Conservation (phyloP, 2,113 vertebrate species). For the Cyprinodon brontotheroides region DNA sequence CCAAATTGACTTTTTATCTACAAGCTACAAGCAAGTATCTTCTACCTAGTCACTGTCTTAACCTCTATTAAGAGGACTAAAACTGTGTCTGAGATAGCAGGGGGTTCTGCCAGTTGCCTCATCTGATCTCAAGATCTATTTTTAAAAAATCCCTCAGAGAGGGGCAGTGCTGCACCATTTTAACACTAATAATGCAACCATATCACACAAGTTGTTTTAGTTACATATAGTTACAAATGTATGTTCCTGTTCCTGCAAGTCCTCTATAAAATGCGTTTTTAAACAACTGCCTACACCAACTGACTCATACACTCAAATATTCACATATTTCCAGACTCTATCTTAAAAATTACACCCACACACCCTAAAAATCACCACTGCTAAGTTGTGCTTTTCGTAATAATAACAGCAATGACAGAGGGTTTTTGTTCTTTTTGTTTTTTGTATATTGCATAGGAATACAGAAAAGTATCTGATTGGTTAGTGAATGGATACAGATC, state of each 20-base stretch:
- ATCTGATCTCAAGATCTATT: constrained; percentile 20
- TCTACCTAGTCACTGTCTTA: neutral
- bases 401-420: neutral
- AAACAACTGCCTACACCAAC: constrained; percentile 64
- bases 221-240: constrained; percentile 18
- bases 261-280: constrained; percentile 59
- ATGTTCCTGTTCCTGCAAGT: constrained; percentile 52
- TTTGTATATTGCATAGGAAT: neutral
- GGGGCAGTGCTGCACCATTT: constrained; percentile 30
- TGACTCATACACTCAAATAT: constrained; percentile 66
- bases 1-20: neutral
- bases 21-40: constrained; percentile 10
- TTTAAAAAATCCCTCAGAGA: constrained; percentile 10
- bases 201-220: constrained; percentile 14
- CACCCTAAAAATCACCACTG: constrained; percentile 28
- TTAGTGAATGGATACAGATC: constrained; percentile 3
- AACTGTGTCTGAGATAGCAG: neutral
- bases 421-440: constrained; percentile 4
- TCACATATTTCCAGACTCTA: constrained; percentile 55
- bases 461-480: neutral
- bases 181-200: constrained; percentile 29
- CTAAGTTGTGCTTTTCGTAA: constrained; percentile 27
- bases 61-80: constrained; percentile 4
- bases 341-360: constrained; percentile 52
- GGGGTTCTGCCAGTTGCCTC: constrained; percentile 27